Evolutionary conservation across 2,797 vertebrate species (phyloP).

Genomic region (Lindbergichthys nudifrons): DNA sequence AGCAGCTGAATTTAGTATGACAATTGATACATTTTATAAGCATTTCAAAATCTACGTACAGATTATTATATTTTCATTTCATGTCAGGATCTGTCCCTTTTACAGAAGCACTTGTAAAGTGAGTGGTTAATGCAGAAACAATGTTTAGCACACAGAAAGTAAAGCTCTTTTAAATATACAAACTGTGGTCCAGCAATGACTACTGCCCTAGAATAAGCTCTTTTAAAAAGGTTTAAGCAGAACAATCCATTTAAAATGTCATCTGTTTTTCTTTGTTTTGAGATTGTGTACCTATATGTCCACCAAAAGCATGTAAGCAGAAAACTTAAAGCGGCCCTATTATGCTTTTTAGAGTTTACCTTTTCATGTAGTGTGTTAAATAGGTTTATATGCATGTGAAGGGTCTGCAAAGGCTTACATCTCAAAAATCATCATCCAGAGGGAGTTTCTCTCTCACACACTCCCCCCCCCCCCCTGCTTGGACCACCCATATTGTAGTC

Average conservation of each 20-base stretch:
- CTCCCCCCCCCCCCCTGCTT: too few species aligned
- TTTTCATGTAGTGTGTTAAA: too few species aligned
- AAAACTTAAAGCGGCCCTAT: neutral
- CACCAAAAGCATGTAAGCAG: neutral
- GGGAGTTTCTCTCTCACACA: too few species aligned
- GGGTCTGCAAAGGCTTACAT: too few species aligned
- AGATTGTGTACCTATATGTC: too few species aligned
- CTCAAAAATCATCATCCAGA: too few species aligned
- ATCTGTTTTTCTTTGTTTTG: too few species aligned
- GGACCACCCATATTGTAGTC: too few species aligned
- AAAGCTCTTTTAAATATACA: neutral
- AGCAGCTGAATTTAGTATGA: conserved; percentile 28
- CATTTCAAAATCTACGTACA: conserved; percentile 5
- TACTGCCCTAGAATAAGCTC: neutral
- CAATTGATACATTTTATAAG: conserved; percentile 8
- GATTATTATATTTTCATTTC: neutral
- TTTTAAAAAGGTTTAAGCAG: neutral
- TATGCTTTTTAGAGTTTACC: too few species aligned
- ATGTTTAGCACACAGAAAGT: neutral
- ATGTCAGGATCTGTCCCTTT: neutral
- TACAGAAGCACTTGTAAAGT: conserved; percentile 10
- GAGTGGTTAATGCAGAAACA: neutral
- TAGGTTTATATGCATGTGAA: too few species aligned
- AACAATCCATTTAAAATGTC: neutral
- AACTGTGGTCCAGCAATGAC: neutral